Evolutionary conservation across 2,113 vertebrate genomes (phyloP), one percentile per base, ranked within the genome.

Genomic region (Euleptes europaea): DNA sequence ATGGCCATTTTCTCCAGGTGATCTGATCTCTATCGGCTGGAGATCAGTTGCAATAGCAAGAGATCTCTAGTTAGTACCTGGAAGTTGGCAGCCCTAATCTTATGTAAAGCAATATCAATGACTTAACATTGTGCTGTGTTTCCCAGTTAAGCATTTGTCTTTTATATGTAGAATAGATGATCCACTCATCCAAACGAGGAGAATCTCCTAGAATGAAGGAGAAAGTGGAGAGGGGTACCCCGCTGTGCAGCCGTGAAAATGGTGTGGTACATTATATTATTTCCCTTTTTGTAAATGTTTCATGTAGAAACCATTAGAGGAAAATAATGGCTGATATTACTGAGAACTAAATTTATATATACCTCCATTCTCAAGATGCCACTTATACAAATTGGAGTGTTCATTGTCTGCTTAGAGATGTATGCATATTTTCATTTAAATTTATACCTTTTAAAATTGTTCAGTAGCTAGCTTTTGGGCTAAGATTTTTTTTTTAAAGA

Each of bases 161-260:
- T 87, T 66, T 60, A 21, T 2, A 1, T 17, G 1, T 69, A 71
- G n/a, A 0, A 66, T 90, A 88, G 77, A 96, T 96, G 96, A 87
- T 69, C 57, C 87, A 80, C 70, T 89, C 82, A 60, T 89, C 93
- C 67, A 91, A 92, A 92, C 81, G 79, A 66, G 60, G 47, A 65
- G 92, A 92, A 54, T 88, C 75, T 33, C 75, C 88, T 8, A 93
- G 89, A 84, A 72, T 89, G 85, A 90, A 90, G 65, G 89, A 92
- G 57, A 84, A 80, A 87, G 92, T 94, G 94, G 94, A 94, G 11
- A 85, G 92, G 77, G 67, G 94, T 83, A n/a, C 84, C 0, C 70
- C 84, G 47, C 71, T 86, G 67, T 83, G 92, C 89, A 88, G 26
- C 57, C 93, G 94, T 0, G 93, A 94, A 67, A 96, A 95, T 2